Evolutionary conservation across 2,888 invertebrate genomes (phyloP).

Genomic region (Apamea anceps): DNA sequence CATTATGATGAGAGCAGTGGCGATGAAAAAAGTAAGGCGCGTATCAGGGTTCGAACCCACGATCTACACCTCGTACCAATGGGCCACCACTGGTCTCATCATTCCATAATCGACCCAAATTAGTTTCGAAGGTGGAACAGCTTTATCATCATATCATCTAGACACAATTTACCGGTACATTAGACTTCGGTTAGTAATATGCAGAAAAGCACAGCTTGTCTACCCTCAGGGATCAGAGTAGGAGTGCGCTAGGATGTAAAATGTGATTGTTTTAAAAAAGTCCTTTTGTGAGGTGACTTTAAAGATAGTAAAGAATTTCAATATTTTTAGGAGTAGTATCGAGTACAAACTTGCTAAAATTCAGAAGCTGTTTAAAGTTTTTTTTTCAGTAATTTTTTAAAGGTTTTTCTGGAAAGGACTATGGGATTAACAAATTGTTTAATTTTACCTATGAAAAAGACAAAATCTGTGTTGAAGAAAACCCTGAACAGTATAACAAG

Average conservation of each 20-base stretch:
- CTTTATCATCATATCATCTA: conserved; percentile 27
- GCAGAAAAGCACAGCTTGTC: not conserved
- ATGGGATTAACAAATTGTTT: not conserved
- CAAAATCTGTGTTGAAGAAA: not conserved
- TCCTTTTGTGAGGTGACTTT: not conserved
- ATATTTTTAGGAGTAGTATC: too few relatives aligned
- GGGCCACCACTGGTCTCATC: not conserved
- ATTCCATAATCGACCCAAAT: conserved; percentile 33
- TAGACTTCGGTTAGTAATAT: conserved; percentile 31
- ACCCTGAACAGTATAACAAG: not conserved
- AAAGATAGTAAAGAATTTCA: too few relatives aligned
- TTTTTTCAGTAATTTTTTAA: not conserved
- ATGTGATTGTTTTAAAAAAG: not conserved
- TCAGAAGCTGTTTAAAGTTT: too few relatives aligned
- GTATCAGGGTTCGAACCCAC: too few relatives aligned
- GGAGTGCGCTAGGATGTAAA: conserved; percentile 2
- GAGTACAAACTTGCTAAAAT: too few relatives aligned
- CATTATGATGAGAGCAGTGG: too few relatives aligned
- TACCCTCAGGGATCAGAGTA: not conserved
- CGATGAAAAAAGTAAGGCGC: too few relatives aligned
- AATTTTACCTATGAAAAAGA: not conserved
- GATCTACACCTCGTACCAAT: too few relatives aligned
- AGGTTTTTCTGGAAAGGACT: not conserved
- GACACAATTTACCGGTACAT: conserved; percentile 48
- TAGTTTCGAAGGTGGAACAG: conserved; percentile 37